Evolutionary conservation across 1,140 invertebrate genomes (phyloP).

Genomic region (Mya arenaria): DNA sequence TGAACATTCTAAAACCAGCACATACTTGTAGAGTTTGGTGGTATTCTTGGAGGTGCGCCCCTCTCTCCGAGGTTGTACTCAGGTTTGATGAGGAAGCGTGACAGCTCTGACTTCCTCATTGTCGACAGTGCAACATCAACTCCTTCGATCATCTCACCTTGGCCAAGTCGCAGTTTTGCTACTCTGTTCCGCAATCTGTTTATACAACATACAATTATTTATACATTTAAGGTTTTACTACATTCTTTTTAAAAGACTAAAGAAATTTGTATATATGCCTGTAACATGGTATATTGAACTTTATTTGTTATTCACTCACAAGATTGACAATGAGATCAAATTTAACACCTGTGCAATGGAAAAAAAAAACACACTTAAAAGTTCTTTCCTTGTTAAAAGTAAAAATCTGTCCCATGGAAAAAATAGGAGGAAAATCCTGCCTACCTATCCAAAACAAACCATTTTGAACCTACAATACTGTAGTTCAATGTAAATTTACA

Average conservation of each 20-base stretch:
- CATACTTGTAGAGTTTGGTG: conserved; percentile 79
- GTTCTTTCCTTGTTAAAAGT: too few relatives aligned
- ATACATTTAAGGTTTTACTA: neutral
- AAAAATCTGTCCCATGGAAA: too few relatives aligned
- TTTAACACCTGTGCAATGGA: neutral
- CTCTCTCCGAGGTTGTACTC: conserved; percentile 85
- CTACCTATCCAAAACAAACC: too few relatives aligned
- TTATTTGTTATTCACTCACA: neutral
- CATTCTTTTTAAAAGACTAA: neutral
- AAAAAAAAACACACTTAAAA: neutral
- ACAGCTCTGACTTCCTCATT: conserved; percentile 86
- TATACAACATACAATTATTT: neutral
- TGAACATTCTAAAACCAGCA: too few relatives aligned
- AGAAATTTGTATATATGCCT: neutral
- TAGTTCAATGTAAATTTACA: too few relatives aligned
- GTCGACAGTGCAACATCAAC: conserved; percentile 85
- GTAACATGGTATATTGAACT: neutral
- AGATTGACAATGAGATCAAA: neutral
- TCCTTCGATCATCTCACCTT: conserved; percentile 83
- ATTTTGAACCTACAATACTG: too few relatives aligned
- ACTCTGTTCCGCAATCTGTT: conserved; percentile 79
- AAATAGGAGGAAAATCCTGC: too few relatives aligned
- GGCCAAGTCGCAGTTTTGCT: conserved; percentile 55
- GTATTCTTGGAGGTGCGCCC: conserved; percentile 86
- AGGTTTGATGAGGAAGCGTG: conserved; percentile 86